Percentiles rank a stretch among this genome's conserved stretches.
Evolutionary conservation across 1,140 invertebrate species (phyloP).

Genomic region (Eciton burchellii): DNA sequence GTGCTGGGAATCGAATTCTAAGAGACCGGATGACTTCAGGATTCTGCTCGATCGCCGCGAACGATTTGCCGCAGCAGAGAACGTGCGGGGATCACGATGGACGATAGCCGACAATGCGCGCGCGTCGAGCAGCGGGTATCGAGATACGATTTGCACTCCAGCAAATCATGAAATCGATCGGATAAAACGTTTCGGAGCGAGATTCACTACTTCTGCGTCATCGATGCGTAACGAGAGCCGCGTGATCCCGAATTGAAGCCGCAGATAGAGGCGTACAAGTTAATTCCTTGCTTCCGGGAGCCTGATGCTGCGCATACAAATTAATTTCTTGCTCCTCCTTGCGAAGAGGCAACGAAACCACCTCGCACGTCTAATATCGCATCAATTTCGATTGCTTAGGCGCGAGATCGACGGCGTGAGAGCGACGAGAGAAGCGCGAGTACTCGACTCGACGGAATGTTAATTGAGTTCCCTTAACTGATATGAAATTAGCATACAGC

Average conservation of each 20-base stretch:
- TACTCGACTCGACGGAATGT: conserved; percentile 16
- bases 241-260: conserved; percentile 16
- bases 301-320: no score
- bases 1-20: conserved; percentile 67
- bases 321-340: no score
- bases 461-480: conserved; percentile 49
- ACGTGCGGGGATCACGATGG: neutral
- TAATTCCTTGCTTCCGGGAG: no score
- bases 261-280: no score
- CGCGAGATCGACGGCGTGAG: no score
- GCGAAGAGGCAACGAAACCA: no score
- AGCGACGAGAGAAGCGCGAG: neutral
- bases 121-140: neutral
- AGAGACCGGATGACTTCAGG: conserved; percentile 48
- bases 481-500: conserved; percentile 29
- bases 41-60: conserved; percentile 10
- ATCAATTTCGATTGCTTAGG: no score
- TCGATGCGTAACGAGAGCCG: neutral
- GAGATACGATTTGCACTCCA: neutral
- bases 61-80: conserved; percentile 3
- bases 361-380: no score
- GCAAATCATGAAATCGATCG: no score
- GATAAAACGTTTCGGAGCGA: neutral
- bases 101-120: neutral
- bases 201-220: neutral